A percentile compares a stretch with the other conserved stretches of the same genome.
These are phyloP conservation scores for Daktulosphaira vitifoliae DNA, from an alignment of 1,140 invertebrate species.

Conservation along the genomic window DNA sequence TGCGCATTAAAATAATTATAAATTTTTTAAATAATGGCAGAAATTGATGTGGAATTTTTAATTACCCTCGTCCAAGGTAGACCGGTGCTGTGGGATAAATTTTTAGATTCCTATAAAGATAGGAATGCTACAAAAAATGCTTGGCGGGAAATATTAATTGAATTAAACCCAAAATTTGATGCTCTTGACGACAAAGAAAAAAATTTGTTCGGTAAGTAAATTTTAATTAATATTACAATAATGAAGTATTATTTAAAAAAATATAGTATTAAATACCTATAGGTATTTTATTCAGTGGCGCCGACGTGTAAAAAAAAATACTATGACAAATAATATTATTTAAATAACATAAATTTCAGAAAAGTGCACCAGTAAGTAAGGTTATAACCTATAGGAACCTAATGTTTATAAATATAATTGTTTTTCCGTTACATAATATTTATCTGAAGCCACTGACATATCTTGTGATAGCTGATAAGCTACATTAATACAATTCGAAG, in stretches of 20 bases:
- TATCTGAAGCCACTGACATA: no score
- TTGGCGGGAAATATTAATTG: constrained; percentile 5
- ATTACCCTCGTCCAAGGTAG: constrained; percentile 15
- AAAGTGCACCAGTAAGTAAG: no score
- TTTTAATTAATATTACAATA: constrained; percentile 1
- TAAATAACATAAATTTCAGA: no score
- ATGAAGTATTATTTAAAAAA: constrained; percentile 9
- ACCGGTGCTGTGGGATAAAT: constrained; percentile 23
- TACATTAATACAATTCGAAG: no score
- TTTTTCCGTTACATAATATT: no score
- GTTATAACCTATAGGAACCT: no score
- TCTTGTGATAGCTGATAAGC: no score
- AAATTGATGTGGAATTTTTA: constrained; percentile 20
- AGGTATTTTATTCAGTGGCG: no score
- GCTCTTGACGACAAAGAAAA: constrained; percentile 9
- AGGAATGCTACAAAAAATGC: constrained; percentile 11
- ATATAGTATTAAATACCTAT: no score
- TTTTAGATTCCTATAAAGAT: constrained; percentile 8
- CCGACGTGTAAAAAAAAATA: no score
- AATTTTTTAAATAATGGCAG: constrained; percentile 2
- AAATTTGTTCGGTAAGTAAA: constrained; percentile 11
- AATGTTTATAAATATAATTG: no score
- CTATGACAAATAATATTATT: no score
- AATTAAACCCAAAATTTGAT: constrained; percentile 13
- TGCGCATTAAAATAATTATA: constrained; percentile 7